A percentile compares a stretch with the other conserved stretches of the same genome.
These are phyloP conservation scores for Carposina sasakii DNA, from an alignment of 1,140 invertebrate species.

Conservation along the genomic window DNA sequence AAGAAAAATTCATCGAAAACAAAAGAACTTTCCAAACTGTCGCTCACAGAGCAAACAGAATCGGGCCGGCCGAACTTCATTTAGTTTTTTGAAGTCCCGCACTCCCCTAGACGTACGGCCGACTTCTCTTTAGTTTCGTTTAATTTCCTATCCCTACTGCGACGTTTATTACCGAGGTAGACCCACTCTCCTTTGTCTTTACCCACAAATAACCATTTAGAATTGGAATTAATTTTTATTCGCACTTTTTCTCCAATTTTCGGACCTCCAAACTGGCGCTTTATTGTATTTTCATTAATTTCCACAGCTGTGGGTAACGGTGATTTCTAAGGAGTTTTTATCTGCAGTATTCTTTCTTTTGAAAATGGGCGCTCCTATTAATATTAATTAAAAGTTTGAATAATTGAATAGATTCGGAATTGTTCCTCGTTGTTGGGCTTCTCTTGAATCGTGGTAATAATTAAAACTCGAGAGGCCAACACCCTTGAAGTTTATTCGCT, in stretches of 20 bases:
- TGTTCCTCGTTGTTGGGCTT: slow-evolving; percentile 59
- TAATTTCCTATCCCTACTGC: slow-evolving; percentile 64
- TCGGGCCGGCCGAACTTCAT: slow-evolving; percentile 48
- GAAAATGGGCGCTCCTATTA: slow-evolving; percentile 67
- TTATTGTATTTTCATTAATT: slow-evolving; percentile 71
- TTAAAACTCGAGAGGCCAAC: slow-evolving; percentile 53
- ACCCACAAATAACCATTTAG: slow-evolving; percentile 57
- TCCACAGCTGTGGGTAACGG: slow-evolving; percentile 61
- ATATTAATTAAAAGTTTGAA: slow-evolving; percentile 72
- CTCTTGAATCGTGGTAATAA: slow-evolving; percentile 56
- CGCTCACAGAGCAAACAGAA: slow-evolving; percentile 59
- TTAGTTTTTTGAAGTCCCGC: slow-evolving; percentile 59
- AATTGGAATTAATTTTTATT: slow-evolving; percentile 63
- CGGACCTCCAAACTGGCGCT: slow-evolving; percentile 36
- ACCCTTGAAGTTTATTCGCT: no score
- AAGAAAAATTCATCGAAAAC: slow-evolving; percentile 24
- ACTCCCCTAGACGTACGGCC: slow-evolving; percentile 43
- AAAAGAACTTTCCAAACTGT: slow-evolving; percentile 51
- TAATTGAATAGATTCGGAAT: slow-evolving; percentile 69
- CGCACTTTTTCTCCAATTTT: slow-evolving; percentile 54
- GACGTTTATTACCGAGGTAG: slow-evolving; percentile 53
- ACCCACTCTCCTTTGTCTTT: slow-evolving; percentile 56
- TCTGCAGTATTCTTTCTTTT: slow-evolving; percentile 67
- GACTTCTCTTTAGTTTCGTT: slow-evolving; percentile 65
- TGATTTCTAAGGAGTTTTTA: slow-evolving; percentile 69